A percentile compares a stretch with the other conserved stretches of the same genome.
phyloP scores from a whole-genome alignment of 2,888 invertebrate genomes.

The Tanytarsus gracilentus region DNA sequence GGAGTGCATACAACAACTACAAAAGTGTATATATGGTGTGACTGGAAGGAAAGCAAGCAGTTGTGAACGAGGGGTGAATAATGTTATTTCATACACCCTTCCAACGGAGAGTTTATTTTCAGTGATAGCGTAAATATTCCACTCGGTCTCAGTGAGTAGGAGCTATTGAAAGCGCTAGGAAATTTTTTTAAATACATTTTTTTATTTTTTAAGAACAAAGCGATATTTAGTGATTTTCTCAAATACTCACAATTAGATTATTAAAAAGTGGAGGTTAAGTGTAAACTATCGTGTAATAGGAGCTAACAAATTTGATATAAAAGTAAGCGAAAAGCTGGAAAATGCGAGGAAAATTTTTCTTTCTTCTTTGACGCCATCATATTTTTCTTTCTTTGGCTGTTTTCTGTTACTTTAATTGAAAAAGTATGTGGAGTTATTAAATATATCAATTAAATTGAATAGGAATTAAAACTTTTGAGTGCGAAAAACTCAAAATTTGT shows the following conservation, averaged over 20 bases:
- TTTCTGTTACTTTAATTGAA: background rate
- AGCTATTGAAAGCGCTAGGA: conserved; percentile 15
- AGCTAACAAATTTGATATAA: conserved; percentile 22
- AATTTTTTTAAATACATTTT: conserved; percentile 19
- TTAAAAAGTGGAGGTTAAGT: conserved; percentile 13
- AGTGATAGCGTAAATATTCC: conserved; percentile 27
- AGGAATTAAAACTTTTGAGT: background rate
- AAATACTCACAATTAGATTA: conserved; percentile 8
- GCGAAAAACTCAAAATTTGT: no score
- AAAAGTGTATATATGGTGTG: background rate
- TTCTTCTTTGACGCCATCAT: conserved; percentile 8
- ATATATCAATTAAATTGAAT: background rate
- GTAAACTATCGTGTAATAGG: conserved; percentile 13
- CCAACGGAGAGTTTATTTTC: conserved; percentile 10
- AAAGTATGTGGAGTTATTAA: background rate
- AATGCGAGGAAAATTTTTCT: background rate
- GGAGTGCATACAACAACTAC: conserved; percentile 1
- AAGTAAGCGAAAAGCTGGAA: conserved; percentile 1
- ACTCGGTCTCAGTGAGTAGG: conserved; percentile 18
- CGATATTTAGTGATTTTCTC: conserved; percentile 6
- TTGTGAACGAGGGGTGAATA: background rate
- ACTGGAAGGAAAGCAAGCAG: background rate
- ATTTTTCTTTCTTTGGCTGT: background rate
- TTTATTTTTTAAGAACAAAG: conserved; percentile 21
- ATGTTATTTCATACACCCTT: background rate